phyloP scores from a whole-genome alignment of 2,797 vertebrate genomes.

The Phalanger gymnotis region DNA sequence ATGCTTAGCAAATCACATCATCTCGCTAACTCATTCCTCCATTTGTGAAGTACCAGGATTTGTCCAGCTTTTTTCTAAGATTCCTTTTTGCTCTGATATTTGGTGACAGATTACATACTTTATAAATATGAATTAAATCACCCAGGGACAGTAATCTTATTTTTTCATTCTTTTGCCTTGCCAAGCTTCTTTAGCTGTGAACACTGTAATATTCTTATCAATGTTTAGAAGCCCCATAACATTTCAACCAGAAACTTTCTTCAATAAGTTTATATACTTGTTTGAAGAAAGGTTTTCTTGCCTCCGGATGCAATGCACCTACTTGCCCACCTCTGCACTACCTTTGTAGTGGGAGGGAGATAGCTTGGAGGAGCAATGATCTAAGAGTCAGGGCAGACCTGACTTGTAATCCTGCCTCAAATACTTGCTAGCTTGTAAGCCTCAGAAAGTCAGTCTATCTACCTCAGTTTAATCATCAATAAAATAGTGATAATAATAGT shows the following conservation, averaged over 20 bases:
- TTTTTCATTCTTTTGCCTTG: background rate
- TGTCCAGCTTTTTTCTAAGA: conserved; percentile 32
- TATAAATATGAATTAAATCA: conserved; percentile 26
- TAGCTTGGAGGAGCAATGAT: background rate
- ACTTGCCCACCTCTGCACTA: background rate
- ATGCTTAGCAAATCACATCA: background rate
- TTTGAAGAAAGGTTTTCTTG: background rate
- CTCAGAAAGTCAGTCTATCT: background rate
- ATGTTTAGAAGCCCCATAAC: background rate
- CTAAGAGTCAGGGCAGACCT: background rate
- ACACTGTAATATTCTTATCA: background rate
- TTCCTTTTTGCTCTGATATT: background rate
- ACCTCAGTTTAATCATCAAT: background rate
- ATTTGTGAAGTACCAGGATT: conserved; percentile 6
- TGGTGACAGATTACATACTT: background rate
- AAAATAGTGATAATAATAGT: background rate
- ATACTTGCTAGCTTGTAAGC: background rate
- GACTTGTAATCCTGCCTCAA: background rate
- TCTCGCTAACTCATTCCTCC: background rate
- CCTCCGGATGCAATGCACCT: background rate
- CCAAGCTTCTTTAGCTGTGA: background rate
- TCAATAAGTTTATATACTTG: background rate
- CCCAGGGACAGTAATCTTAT: background rate
- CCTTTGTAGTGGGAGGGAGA: background rate
- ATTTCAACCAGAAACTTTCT: background rate